Conservation (phyloP, 2,113 vertebrate genomes). For the Xiphias gladius region DNA sequence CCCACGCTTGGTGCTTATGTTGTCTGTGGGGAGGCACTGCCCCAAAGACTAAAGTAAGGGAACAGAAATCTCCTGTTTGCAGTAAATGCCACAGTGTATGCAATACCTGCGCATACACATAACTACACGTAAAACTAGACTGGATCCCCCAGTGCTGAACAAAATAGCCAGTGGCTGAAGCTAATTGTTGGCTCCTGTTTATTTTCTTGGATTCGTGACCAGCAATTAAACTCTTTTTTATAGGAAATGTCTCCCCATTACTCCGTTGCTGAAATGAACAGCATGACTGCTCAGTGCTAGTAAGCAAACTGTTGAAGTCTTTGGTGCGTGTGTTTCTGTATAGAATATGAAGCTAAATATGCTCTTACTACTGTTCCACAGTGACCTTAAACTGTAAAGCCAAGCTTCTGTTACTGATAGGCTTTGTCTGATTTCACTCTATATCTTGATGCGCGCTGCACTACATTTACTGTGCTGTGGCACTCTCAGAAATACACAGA, state of each 20-base stretch:
- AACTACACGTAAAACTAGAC: not conserved
- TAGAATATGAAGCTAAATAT: not conserved
- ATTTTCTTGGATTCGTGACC: not conserved
- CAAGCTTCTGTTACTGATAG: not conserved
- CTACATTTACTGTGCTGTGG: conserved; percentile 1
- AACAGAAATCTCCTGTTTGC: not conserved
- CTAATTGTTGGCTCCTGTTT: conserved; percentile 12
- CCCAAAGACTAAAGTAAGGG: not conserved
- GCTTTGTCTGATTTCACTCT: not conserved
- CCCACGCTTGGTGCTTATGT: not conserved
- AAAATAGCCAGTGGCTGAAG: conserved; percentile 20
- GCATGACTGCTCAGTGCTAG: not conserved
- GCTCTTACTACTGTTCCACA: not conserved
- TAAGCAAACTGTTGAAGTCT: not conserved
- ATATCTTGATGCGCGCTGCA: not conserved
- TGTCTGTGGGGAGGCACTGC: not conserved
- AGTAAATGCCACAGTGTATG: not conserved
- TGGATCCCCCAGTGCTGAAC: not conserved
- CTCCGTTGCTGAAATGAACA: conserved; percentile 1
- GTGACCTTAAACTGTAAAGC: too few relatives aligned
- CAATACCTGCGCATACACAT: too few relatives aligned
- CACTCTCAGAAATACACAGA: conserved; percentile 1
- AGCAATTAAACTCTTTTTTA: not conserved
- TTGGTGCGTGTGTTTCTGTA: too few relatives aligned
- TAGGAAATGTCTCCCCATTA: not conserved